phyloP scores from a whole-genome alignment of 2,888 invertebrate species.

The Brachynemurus nebulosus region DNA sequence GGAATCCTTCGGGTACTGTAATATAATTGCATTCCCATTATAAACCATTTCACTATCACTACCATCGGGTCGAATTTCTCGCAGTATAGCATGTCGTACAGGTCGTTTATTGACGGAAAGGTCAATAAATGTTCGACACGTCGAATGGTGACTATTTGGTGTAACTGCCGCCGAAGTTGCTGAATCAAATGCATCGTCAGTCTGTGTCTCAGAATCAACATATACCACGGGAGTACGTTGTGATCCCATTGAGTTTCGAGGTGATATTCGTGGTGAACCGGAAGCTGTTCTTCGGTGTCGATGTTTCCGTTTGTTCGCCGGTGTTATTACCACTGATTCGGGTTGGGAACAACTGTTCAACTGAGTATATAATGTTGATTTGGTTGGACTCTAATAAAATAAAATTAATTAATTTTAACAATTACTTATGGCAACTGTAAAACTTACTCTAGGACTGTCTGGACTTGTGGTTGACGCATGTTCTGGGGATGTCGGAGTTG shows the following conservation, averaged over 20 bases:
- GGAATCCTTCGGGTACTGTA: constrained; percentile 2
- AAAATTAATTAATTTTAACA: background rate
- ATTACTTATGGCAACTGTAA: background rate
- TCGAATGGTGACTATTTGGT: constrained; percentile 32
- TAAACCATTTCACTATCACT: background rate
- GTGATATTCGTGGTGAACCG: constrained; percentile 34
- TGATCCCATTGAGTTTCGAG: constrained; percentile 24
- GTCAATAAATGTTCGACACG: constrained; percentile 21
- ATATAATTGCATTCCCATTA: constrained; percentile 25
- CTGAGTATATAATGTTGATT: constrained; percentile 44
- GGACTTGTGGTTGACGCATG: constrained; percentile 32
- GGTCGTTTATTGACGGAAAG: background rate
- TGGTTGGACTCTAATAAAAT: constrained; percentile 35
- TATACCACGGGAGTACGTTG: constrained; percentile 29
- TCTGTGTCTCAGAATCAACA: constrained; percentile 51
- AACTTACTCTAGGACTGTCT: constrained; percentile 29
- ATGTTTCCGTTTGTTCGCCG: constrained; percentile 34
- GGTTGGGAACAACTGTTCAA: constrained; percentile 40
- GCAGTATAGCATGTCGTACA: constrained; percentile 4
- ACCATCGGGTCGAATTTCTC: constrained; percentile 5
- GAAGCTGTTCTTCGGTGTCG: constrained; percentile 46
- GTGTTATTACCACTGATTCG: constrained; percentile 35
- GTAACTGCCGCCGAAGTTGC: constrained; percentile 34
- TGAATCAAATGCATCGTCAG: constrained; percentile 39
- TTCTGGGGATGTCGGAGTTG: constrained; percentile 34